A percentile compares a stretch with the other conserved stretches of the same genome.
Conservation (phyloP, 2,797 vertebrate species). For the Staurois parvus region DNA sequence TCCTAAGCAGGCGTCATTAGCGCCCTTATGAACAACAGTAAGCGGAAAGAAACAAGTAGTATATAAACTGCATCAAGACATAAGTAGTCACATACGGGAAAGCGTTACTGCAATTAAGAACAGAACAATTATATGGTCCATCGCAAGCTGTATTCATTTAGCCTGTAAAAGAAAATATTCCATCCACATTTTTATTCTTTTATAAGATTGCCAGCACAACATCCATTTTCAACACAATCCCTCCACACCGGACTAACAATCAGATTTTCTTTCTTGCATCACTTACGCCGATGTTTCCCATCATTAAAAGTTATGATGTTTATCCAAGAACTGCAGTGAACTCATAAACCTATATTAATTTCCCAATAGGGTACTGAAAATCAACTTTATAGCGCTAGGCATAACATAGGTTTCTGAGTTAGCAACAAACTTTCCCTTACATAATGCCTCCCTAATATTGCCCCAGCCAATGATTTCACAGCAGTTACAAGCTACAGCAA, state of each 20-base stretch:
- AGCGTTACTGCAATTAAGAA: conserved; percentile 9
- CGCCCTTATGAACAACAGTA: too few relatives aligned
- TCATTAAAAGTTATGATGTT: conserved; percentile 82
- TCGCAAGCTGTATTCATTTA: not conserved
- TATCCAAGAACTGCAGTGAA: conserved; percentile 78
- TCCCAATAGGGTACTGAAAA: conserved; percentile 76
- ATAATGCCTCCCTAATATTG: conserved; percentile 30
- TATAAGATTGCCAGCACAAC: conserved; percentile 36
- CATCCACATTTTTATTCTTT: conserved; percentile 20
- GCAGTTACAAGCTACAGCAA: conserved; percentile 56
- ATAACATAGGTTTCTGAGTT: conserved; percentile 67
- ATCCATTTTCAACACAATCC: conserved; percentile 45
- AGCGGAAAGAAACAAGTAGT: too few relatives aligned
- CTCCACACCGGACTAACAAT: conserved; percentile 47
- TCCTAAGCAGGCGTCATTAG: too few relatives aligned
- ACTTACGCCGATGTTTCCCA: conserved; percentile 76
- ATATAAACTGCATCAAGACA: not conserved
- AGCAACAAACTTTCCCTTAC: conserved; percentile 66
- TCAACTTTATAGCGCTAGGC: conserved; percentile 73
- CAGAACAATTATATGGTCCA: conserved; percentile 11
- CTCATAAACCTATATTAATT: conserved; percentile 79
- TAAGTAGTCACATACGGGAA: conserved; percentile 2
- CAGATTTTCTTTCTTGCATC: conserved; percentile 57
- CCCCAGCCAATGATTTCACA: conserved; percentile 47
- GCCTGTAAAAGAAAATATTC: conserved; percentile 19